Evolutionary conservation across 2,888 invertebrate genomes (phyloP).

Genomic region (Oscheius sp.): DNA sequence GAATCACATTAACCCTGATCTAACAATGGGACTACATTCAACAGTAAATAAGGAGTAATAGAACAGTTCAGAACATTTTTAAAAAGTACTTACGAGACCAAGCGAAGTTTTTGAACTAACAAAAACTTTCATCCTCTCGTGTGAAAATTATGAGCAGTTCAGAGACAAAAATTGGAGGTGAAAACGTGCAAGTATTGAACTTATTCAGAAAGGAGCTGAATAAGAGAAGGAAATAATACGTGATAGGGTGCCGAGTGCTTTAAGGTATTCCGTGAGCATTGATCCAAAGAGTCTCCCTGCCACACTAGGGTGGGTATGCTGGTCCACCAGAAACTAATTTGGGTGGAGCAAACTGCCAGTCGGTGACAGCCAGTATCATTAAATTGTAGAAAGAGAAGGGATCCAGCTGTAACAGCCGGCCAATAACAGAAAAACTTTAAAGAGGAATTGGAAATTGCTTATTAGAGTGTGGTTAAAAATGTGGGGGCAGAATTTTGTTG

Average conservation of each 20-base stretch:
- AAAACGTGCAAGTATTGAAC: too few species aligned
- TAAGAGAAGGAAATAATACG: neutral
- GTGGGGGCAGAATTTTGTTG: neutral
- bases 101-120: too few species aligned
- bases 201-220: neutral
- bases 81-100: too few species aligned
- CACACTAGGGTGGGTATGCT: neutral
- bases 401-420: neutral
- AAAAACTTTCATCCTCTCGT: too few species aligned
- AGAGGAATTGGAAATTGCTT: too few species aligned
- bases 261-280: slow-evolving; percentile 12
- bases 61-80: too few species aligned
- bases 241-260: slow-evolving; percentile 13
- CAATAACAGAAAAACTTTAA: too few species aligned
- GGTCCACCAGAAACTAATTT: slow-evolving; percentile 31
- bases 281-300: slow-evolving; percentile 5
- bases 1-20: too few species aligned
- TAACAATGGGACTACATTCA: too few species aligned
- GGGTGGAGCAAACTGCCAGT: slow-evolving; percentile 22
- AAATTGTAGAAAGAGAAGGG: slow-evolving; percentile 6
- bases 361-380: slow-evolving; percentile 28
- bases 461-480: neutral
- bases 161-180: too few species aligned
- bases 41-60: too few species aligned
- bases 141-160: too few species aligned